Evolutionary conservation across 2,113 vertebrate genomes (phyloP).

Genomic region (Argyrosomus japonicus): DNA sequence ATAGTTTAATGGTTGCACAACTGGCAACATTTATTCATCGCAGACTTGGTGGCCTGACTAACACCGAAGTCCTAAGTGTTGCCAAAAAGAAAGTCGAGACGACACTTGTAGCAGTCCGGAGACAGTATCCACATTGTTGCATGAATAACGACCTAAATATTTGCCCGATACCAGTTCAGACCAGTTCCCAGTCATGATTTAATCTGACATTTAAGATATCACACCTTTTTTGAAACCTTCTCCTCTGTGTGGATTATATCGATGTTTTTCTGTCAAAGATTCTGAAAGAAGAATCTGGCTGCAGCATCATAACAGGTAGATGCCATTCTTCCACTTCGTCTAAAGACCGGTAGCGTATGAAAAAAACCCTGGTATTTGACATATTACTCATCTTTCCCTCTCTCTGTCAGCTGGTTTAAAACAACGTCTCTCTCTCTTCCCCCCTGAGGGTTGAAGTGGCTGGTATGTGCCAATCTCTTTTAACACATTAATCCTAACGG

Average conservation of each 20-base stretch:
- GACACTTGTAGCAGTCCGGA: slow-evolving; percentile 26
- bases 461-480: slow-evolving; percentile 42
- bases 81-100: slow-evolving; percentile 49
- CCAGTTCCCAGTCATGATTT: slow-evolving; percentile 14
- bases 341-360: background rate
- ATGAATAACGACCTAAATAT: slow-evolving; percentile 32
- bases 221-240: background rate
- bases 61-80: slow-evolving; percentile 9
- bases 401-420: slow-evolving; percentile 9
- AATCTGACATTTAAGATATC: slow-evolving; percentile 25
- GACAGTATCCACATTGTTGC: slow-evolving; percentile 49
- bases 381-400: background rate
- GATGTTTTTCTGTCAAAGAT: background rate
- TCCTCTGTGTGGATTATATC: background rate
- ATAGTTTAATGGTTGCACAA: background rate
- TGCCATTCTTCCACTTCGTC: slow-evolving; percentile 8
- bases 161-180: slow-evolving; percentile 26
- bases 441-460: background rate
- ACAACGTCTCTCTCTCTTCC: slow-evolving; percentile 1
- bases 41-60: background rate
- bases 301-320: background rate
- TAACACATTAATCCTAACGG: slow-evolving; percentile 52
- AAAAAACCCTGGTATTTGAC: slow-evolving; percentile 7
- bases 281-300: background rate
- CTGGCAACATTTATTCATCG: slow-evolving; percentile 21